A percentile compares a stretch with the other conserved stretches of the same genome.
These are phyloP conservation scores for Tenthredo livida DNA, from an alignment of 2,888 invertebrate species.

Conservation along the genomic window DNA sequence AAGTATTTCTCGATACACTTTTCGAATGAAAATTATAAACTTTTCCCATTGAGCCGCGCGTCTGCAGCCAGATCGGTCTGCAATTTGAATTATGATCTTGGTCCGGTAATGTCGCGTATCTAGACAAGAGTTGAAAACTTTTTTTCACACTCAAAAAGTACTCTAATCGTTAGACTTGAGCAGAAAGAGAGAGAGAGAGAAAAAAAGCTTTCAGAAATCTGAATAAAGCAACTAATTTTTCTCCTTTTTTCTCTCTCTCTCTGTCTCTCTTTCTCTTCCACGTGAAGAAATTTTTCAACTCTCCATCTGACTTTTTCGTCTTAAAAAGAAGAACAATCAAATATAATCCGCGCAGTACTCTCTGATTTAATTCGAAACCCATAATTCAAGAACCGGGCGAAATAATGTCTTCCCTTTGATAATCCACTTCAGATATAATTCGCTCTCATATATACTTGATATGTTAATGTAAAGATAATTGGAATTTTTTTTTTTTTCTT, in stretches of 20 bases:
- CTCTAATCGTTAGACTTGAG: too few species aligned
- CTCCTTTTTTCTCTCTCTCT: neutral
- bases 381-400: neutral
- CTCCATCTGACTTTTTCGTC: neutral
- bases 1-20: neutral
- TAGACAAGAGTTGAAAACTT: neutral
- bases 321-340: neutral
- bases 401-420: neutral
- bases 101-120: neutral
- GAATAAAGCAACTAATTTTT: neutral
- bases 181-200: too few species aligned
- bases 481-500: neutral
- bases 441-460: neutral
- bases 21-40: neutral
- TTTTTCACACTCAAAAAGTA: neutral
- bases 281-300: neutral
- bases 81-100: neutral
- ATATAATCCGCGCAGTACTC: neutral
- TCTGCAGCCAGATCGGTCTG: neutral
- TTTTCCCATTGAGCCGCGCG: neutral
- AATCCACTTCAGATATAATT: neutral
- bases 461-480: neutral
- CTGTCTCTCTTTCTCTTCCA: neutral
- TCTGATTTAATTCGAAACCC: neutral
- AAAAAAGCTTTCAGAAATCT: neutral